Base-by-base conservation (phyloP, 2,797 vertebrate genomes). In the Echeneis naucrates region DNA sequence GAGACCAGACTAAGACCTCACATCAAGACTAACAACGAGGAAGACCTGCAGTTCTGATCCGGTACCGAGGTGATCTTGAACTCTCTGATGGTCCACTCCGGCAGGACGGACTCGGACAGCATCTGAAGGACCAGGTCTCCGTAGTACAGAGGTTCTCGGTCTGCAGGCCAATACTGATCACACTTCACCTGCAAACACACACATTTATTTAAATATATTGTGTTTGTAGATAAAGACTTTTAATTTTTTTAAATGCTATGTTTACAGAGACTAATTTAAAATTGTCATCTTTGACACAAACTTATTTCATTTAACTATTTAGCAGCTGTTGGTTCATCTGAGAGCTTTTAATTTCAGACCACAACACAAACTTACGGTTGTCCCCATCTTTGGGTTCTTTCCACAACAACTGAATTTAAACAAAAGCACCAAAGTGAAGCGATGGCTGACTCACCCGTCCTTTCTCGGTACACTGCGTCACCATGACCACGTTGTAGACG, bases 31-130 rank as follows among this genome's bases (percentile, higher is more conserved):
- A 4, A 21, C 37, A 27, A 2, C 0, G 9, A 8, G 23, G 19
- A 1, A 10, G 33, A 48, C 8, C 8, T 5, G 42, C n/a, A 26
- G 4, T 4, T 0, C 2, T 2, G 21, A 30, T 5, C 0, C 5
- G 11, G 23, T 88, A 92, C 91, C 75, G 95, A 97, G 90, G 94
- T 96, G 84, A 99, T 96, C 90, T 92, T 96, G 90, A 99, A 98
- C 79, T 99, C 97, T 77, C 97, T 86, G 92, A 99, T 97, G 75
- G 97, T 99, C 98, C 98, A 99, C 84, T 99, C 97, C 0, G 97
- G 95, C 38, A 99, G 94, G 51, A 98, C 95, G 0, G 96, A 97
- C 79, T 99, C 97, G 0, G 97, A 98, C 48, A 96, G 78, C 95
- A 96, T 96, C 90, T 97, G 96, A n/a, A 99, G 92, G 0, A 97